Evolutionary conservation across 2,113 vertebrate species (phyloP).

Genomic region (Caretta caretta): DNA sequence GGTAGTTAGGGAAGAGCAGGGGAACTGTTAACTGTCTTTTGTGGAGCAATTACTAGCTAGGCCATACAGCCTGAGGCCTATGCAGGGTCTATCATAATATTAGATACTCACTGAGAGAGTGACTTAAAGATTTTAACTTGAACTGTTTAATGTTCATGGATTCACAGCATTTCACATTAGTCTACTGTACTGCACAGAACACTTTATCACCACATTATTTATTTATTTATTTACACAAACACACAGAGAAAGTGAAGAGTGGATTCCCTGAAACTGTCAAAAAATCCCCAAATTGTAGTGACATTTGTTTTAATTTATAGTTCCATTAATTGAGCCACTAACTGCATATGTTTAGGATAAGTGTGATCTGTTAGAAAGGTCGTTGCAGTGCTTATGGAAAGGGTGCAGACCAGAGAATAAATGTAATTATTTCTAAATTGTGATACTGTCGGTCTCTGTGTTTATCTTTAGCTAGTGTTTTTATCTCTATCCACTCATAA

Average conservation of each 20-base stretch:
- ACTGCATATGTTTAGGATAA: accelerated
- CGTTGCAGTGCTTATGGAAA: accelerated
- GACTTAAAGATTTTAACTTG: accelerated
- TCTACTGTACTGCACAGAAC: not conserved
- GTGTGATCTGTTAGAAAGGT: not conserved
- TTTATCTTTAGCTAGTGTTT: not conserved
- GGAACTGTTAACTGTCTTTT: slow-evolving; percentile 80
- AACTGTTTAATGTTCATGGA: accelerated
- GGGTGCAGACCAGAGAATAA: accelerated
- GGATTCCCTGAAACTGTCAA: accelerated
- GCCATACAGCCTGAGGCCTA: slow-evolving; percentile 66
- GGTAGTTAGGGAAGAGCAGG: slow-evolving; percentile 63
- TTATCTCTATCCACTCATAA: accelerated
- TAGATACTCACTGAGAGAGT: accelerated
- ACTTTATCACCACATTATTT: not conserved
- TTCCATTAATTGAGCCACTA: accelerated
- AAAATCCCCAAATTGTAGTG: accelerated
- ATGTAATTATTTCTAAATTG: not conserved
- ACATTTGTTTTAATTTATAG: not conserved
- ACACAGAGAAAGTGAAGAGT: not conserved
- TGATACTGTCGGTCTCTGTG: not conserved
- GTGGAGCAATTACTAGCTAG: slow-evolving; percentile 68
- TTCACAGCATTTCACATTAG: not conserved
- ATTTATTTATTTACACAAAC: not conserved
- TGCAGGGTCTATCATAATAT: not conserved